phyloP scores from a whole-genome alignment of 2,888 invertebrate genomes.

The Blomia tropicalis region DNA sequence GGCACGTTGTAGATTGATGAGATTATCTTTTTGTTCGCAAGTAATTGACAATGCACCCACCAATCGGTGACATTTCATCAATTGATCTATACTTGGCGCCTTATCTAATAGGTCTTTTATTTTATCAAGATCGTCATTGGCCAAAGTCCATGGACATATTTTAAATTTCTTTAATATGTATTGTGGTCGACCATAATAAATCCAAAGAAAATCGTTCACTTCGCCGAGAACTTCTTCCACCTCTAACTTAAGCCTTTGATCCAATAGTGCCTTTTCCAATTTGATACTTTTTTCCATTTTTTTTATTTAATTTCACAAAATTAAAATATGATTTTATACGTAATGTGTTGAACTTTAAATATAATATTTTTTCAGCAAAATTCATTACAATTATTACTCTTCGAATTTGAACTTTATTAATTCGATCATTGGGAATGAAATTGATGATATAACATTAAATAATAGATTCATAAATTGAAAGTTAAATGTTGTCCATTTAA shows the following conservation, averaged over 20 bases:
- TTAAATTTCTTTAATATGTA: background rate
- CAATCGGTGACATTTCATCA: background rate
- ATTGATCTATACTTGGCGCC: background rate
- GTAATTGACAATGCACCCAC: background rate
- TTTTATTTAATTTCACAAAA: too few species aligned
- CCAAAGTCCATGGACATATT: background rate
- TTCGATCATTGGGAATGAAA: too few species aligned
- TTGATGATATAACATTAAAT: too few species aligned
- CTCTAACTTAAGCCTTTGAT: background rate
- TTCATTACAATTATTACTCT: too few species aligned
- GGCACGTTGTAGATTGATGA: background rate
- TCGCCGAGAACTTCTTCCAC: background rate
- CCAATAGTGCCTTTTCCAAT: background rate
- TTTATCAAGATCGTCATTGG: background rate
- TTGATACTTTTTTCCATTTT: too few species aligned
- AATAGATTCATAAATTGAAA: too few species aligned
- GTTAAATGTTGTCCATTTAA: too few species aligned
- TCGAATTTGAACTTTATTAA: too few species aligned
- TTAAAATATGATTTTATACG: too few species aligned
- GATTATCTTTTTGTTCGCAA: background rate
- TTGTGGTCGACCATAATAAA: background rate
- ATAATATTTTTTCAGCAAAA: too few species aligned
- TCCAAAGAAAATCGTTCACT: slow-evolving; percentile 8
- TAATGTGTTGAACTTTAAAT: too few species aligned
- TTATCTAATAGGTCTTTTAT: background rate